phyloP scores from a whole-genome alignment of 2,888 invertebrate genomes.

The Andricus curvator region DNA sequence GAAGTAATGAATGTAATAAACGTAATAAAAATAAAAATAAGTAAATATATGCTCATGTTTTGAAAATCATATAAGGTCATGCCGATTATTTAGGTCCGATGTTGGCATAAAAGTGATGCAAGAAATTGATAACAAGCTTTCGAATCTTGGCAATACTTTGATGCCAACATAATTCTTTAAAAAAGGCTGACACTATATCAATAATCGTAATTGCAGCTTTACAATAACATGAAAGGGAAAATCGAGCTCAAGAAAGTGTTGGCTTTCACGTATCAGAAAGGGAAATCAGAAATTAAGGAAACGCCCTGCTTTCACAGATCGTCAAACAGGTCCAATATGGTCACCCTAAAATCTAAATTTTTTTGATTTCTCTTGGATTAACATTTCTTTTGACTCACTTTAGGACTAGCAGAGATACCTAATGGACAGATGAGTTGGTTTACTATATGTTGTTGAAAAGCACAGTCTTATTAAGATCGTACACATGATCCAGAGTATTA shows the following conservation, averaged over 20 bases:
- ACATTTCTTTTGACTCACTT: no score
- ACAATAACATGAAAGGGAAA: conserved; percentile 17
- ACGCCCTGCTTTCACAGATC: conserved; percentile 10
- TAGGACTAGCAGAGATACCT: no score
- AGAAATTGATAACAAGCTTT: neutral
- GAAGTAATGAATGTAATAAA: neutral
- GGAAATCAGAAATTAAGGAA: conserved; percentile 30
- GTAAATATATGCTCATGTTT: no score
- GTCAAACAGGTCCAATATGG: neutral
- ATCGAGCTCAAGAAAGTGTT: conserved; percentile 19
- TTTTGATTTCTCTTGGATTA: neutral
- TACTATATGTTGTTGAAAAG: no score
- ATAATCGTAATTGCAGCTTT: conserved; percentile 11
- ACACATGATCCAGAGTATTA: no score
- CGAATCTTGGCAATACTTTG: neutral
- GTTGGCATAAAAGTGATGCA: neutral
- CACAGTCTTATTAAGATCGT: no score
- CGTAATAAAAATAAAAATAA: neutral
- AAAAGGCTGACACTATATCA: conserved; percentile 5
- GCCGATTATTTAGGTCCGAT: neutral
- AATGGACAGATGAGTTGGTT: no score
- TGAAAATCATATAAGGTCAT: neutral
- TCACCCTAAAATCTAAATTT: neutral
- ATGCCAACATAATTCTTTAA: neutral
- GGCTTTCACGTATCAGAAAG: conserved; percentile 33